Conservation (phyloP, 2,888 invertebrate genomes). For the Tuta absoluta region DNA sequence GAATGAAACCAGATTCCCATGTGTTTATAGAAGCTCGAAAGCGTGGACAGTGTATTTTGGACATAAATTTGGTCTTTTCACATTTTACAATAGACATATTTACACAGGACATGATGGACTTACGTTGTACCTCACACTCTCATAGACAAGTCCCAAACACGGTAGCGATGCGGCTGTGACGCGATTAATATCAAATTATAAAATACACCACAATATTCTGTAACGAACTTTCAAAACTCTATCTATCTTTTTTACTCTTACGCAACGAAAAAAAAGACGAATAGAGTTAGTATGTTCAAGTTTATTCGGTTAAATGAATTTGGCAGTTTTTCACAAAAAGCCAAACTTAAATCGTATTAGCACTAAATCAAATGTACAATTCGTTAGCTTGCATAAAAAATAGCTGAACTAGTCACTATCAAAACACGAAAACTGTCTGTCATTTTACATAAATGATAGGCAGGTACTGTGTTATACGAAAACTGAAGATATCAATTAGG, state of each 20-base stretch:
- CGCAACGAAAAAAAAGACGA: background rate
- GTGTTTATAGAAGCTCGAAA: too few relatives aligned
- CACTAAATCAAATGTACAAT: slow-evolving; percentile 6
- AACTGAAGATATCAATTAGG: background rate
- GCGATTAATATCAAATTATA: slow-evolving; percentile 33
- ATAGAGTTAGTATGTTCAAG: slow-evolving; percentile 5
- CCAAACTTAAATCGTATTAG: slow-evolving; percentile 16
- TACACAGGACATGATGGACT: slow-evolving; percentile 46
- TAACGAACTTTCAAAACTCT: background rate
- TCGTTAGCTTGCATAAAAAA: slow-evolving; percentile 12
- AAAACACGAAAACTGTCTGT: slow-evolving; percentile 11
- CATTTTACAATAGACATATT: background rate
- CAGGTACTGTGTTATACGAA: background rate
- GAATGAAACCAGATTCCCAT: too few relatives aligned
- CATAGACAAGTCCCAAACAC: slow-evolving; percentile 72
- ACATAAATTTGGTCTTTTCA: background rate
- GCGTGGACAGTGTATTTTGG: background rate
- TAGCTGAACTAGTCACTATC: slow-evolving; percentile 18
- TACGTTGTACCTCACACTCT: slow-evolving; percentile 63
- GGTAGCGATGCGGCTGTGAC: slow-evolving; percentile 38
- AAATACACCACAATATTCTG: background rate
- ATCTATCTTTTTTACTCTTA: background rate
- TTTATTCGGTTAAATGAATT: background rate
- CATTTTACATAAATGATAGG: background rate
- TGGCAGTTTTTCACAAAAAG: slow-evolving; percentile 9